Evolutionary conservation across 2,797 vertebrate genomes (phyloP).

Genomic region (Geotrypetes seraphini): DNA sequence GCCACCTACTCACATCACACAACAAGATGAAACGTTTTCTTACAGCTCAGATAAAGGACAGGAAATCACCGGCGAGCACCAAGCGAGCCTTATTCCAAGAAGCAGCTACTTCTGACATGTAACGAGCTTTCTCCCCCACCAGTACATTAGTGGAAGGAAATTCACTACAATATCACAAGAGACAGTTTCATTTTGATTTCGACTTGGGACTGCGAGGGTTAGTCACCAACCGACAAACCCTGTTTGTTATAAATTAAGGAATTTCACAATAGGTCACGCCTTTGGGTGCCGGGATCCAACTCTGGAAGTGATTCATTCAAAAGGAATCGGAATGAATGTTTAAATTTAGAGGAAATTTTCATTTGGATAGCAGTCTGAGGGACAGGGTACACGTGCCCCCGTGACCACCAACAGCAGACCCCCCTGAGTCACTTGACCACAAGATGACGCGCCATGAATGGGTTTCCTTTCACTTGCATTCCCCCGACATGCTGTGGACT

Average conservation of each 20-base stretch:
- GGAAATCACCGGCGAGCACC: slow-evolving; percentile 43
- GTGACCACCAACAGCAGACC: slow-evolving; percentile 38
- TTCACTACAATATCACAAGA: slow-evolving; percentile 8
- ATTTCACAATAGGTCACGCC: slow-evolving; percentile 57
- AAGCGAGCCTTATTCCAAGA: slow-evolving; percentile 36
- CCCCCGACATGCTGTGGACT: slow-evolving; percentile 1
- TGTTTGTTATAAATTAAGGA: slow-evolving; percentile 38
- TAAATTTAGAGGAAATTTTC: slow-evolving; percentile 26
- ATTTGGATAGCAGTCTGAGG: slow-evolving; percentile 31
- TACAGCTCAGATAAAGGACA: slow-evolving; percentile 28
- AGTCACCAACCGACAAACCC: slow-evolving; percentile 48
- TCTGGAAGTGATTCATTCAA: slow-evolving; percentile 62
- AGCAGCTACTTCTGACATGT: slow-evolving; percentile 19
- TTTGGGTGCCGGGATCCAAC: slow-evolving; percentile 56
- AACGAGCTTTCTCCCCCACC: slow-evolving; percentile 13
- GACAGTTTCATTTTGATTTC: slow-evolving; percentile 35
- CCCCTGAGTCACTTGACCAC: slow-evolving; percentile 47
- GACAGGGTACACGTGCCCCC: slow-evolving; percentile 40
- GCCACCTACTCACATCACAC: slow-evolving; percentile 55
- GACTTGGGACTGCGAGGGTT: slow-evolving; percentile 21
- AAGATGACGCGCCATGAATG: slow-evolving; percentile 36
- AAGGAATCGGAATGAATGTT: slow-evolving; percentile 43
- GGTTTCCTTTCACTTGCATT: slow-evolving; percentile 37
- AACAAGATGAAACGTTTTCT: slow-evolving; percentile 15
- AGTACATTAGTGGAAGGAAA: slow-evolving; percentile 31